Base-by-base conservation (phyloP, 1,140 invertebrate genomes). In the Drosophila melanica region DNA sequence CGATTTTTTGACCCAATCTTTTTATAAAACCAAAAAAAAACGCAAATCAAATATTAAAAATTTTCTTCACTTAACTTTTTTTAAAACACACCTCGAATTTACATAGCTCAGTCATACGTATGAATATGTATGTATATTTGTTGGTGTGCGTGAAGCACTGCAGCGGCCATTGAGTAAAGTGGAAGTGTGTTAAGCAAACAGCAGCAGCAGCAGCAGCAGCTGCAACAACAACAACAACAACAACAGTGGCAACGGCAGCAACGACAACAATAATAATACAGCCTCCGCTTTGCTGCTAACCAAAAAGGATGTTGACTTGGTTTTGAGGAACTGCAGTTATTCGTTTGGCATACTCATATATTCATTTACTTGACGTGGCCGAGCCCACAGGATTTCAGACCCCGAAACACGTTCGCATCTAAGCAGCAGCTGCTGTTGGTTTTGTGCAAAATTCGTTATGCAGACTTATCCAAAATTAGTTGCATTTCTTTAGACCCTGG, bases 291-390 rank as follows among this genome's bases (percentile, higher is more conserved):
- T 67, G 55, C 64, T 60, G 59, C 64, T 85, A 79, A 82, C 82
- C 82, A 74, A 89, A 86, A 87, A 89, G 82, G 82, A 87, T 87
- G 82, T 87, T 89, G 84, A 89, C 82, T 87, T 82, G 84, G 84
- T 86, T 74, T 77, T 82, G 82, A 87, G 82, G 84, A 87, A 87
- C 82, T 87, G 82, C 82, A 89, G 82, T 75, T 89, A 87, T 87
- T 87, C 82, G 75, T 74, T 65, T 77, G 57, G 75, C 81, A 82
- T 76, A 89, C 84, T 87, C 82, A 87, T 87, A 87, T 87, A 87
- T 87, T 87, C 79, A 87, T 87, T 87, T 87, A 79, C 79, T 79
- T 77, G 84, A 77, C 75, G 62, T 81, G 71, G 75, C 68, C 82
- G 50, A 45, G 57, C 65, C 71, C 71, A 69, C 71, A 69, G 65